Evolutionary conservation across 2,888 invertebrate species (phyloP).

Genomic region (Synergus laeviventris): DNA sequence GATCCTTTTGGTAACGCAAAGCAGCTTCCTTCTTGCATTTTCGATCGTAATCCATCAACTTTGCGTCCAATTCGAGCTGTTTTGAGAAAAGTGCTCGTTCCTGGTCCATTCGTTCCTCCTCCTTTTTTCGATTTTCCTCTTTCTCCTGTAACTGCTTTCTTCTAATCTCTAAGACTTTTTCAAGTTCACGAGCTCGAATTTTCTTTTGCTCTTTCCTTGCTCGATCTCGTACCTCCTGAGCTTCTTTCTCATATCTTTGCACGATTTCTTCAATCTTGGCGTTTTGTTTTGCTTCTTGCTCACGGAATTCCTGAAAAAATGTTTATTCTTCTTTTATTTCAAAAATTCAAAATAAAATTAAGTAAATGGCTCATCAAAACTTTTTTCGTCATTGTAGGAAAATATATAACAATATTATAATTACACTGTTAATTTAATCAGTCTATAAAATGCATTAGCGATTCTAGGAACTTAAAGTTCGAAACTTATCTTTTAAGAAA

Average conservation of each 20-base stretch:
- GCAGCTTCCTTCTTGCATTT: slow-evolving; percentile 49
- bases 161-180: slow-evolving; percentile 48
- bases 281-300: slow-evolving; percentile 48
- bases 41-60: slow-evolving; percentile 43
- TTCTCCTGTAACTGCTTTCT: slow-evolving; percentile 51
- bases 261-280: slow-evolving; percentile 46
- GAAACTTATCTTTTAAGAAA: slow-evolving; percentile 37
- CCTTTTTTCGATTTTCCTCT: slow-evolving; percentile 43
- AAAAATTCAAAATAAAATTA: background rate
- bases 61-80: slow-evolving; percentile 46
- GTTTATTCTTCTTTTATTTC: background rate
- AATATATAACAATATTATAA: slow-evolving; percentile 37
- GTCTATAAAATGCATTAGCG: slow-evolving; percentile 18
- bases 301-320: slow-evolving; percentile 54
- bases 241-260: slow-evolving; percentile 46
- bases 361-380: background rate
- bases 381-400: slow-evolving; percentile 39
- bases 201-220: slow-evolving; percentile 47
- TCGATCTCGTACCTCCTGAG: slow-evolving; percentile 47
- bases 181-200: slow-evolving; percentile 49
- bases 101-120: slow-evolving; percentile 43
- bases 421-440: slow-evolving; percentile 11
- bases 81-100: slow-evolving; percentile 48
- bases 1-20: slow-evolving; percentile 49
- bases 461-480: slow-evolving; percentile 17